phyloP scores from a whole-genome alignment of 2,888 invertebrate genomes.

The Melieria picta region DNA sequence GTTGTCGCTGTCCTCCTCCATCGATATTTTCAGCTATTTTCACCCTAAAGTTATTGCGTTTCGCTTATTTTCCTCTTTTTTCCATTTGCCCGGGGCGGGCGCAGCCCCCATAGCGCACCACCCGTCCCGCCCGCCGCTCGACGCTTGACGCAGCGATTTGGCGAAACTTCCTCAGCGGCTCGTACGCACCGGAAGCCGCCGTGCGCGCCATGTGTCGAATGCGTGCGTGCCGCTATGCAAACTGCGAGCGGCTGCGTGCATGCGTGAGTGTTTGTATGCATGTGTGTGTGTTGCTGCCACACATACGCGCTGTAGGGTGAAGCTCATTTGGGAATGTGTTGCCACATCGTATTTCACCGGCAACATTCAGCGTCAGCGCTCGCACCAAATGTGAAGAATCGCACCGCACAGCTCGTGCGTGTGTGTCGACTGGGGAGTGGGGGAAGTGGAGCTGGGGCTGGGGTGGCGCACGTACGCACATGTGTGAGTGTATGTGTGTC shows the following conservation, averaged over 20 bases:
- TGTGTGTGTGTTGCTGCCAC: conserved; percentile 16
- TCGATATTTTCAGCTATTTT: conserved; percentile 56
- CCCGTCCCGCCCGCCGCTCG: background rate
- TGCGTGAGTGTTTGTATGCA: background rate
- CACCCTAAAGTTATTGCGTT: conserved; percentile 58
- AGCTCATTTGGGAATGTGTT: conserved; percentile 51
- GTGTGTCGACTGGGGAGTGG: too few species aligned
- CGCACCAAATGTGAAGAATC: conserved; percentile 25
- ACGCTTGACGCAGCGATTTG: background rate
- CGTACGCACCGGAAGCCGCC: conserved; percentile 56
- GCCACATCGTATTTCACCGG: conserved; percentile 57
- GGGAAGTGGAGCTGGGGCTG: background rate
- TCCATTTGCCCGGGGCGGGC: background rate
- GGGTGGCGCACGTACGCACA: too few species aligned
- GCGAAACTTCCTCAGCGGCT: background rate
- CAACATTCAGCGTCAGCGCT: background rate
- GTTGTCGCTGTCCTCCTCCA: conserved; percentile 33
- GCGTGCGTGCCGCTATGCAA: conserved; percentile 3
- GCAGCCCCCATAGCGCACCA: background rate
- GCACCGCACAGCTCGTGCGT: conserved; percentile 1
- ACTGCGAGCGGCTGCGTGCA: background rate
- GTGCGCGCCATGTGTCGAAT: conserved; percentile 57
- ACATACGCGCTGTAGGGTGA: background rate
- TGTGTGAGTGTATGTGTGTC: too few species aligned
- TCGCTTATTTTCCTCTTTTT: conserved; percentile 33